These are phyloP conservation scores for Labia minor DNA, from an alignment of 2,888 invertebrate species.

Conservation along the genomic window DNA sequence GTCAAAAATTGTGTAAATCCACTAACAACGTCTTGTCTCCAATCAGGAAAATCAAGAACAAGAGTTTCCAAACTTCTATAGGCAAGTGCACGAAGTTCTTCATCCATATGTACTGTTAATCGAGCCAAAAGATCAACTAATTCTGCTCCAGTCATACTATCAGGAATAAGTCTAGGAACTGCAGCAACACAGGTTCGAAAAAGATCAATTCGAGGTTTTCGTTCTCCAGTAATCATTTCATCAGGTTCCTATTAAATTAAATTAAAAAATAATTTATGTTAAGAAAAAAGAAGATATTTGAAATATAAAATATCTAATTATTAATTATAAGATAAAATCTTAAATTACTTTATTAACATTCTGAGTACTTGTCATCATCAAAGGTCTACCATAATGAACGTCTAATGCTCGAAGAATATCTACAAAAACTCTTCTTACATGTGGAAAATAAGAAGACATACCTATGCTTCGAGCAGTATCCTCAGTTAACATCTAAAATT, in stretches of 20 bases:
- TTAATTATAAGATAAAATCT: neutral
- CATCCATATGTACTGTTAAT: conserved; percentile 96
- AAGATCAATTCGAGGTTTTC: conserved; percentile 94
- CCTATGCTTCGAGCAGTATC: conserved; percentile 94
- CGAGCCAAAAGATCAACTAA: conserved; percentile 87
- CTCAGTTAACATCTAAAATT: conserved; percentile 69
- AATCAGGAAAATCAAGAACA: conserved; percentile 91
- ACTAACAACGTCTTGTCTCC: conserved; percentile 88
- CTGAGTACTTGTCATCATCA: conserved; percentile 93
- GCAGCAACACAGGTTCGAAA: conserved; percentile 98
- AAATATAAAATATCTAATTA: too few species aligned
- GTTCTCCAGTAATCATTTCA: conserved; percentile 86
- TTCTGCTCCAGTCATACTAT: conserved; percentile 91
- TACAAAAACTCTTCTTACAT: conserved; percentile 88
- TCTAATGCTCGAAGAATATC: conserved; percentile 91
- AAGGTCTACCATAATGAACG: conserved; percentile 88
- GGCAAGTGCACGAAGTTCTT: conserved; percentile 85
- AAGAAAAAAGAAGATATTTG: neutral
- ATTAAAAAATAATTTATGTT: neutral
- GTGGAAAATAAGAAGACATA: conserved; percentile 92
- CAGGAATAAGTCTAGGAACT: conserved; percentile 92
- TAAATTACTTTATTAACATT: conserved; percentile 68
- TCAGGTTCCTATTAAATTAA: conserved; percentile 52
- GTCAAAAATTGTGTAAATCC: conserved; percentile 90
- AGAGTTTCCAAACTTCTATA: conserved; percentile 92